Evolutionary conservation across 2,888 invertebrate genomes (phyloP).

Genomic region (Polydrusus pterygomalis): DNA sequence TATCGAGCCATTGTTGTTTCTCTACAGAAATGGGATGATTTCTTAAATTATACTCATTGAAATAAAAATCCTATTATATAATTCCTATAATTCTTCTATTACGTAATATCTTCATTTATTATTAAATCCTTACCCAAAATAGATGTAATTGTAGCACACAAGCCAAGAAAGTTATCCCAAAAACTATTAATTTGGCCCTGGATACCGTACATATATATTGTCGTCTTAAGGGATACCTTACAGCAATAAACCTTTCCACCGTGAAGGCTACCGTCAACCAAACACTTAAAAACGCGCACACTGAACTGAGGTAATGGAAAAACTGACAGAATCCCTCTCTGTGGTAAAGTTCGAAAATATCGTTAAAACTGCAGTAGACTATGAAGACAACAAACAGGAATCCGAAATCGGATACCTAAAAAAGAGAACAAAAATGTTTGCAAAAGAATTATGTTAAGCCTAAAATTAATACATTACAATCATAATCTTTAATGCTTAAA

Average conservation of each 20-base stretch:
- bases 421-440: not conserved
- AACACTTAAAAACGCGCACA: conserved; percentile 78
- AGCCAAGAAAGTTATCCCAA: conserved; percentile 71
- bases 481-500: no score
- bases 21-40: no score
- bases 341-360: conserved; percentile 73
- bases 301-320: conserved; percentile 67
- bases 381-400: conserved; percentile 75
- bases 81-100: no score
- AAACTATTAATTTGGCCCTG: conserved; percentile 75
- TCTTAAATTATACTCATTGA: no score
- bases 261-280: conserved; percentile 84
- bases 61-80: no score
- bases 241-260: conserved; percentile 80
- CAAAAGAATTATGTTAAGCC: no score
- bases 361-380: conserved; percentile 74
- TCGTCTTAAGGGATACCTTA: conserved; percentile 77
- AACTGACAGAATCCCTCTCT: conserved; percentile 75
- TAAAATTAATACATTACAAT: no score
- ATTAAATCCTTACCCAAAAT: conserved; percentile 50
- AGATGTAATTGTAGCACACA: conserved; percentile 64
- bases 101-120: not conserved
- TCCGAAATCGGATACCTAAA: conserved; percentile 74
- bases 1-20: no score
- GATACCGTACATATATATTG: conserved; percentile 78